Base-by-base conservation (phyloP, 92 coral and sea anemone genomes). In the Bergia puertoricense region DNA sequence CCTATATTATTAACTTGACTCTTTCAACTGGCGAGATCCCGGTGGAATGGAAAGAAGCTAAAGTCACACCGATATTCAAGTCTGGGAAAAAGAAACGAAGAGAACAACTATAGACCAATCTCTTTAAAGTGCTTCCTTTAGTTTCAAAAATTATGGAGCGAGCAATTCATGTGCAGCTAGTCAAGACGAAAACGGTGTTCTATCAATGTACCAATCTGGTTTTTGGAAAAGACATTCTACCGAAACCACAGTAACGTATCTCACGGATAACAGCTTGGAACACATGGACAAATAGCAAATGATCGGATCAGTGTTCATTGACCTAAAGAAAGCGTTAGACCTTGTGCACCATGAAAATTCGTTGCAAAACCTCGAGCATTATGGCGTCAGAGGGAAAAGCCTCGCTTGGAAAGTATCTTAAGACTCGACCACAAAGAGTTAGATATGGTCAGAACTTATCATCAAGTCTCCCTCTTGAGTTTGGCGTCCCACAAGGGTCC, bases 221-320 rank as follows among this genome's bases (percentile, higher is more conserved):
- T 90, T 93, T 46, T 57, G 91, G 45, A 93, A 90, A 81, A 80
- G 54, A 30, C 95, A 93, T 46, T 93, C 95, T n/a, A 90, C 90
- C 41, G 88, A 93, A 76, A 42, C 77, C 81, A 16, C 54, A 42
- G 78, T 69, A 0, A n/a, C 74, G 1, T 20, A 22, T n/a, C 79
- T 93, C 3, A 78, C 69, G 56, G 93, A 91, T 77, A 73, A 73
- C 23, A 90, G 90, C 6, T 69, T 86, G 71, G 90, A 90, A 62
- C 88, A 87, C 81, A 90, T 91, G 85, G 90, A 88, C 86, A 88
- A 57, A 36, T 85, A 91, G 41, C 69, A 69, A 82, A 18, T 90
- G 45, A 90, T 91, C 9, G 91, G 93, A 3, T 75, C 95, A 18
- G 86, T 85, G 2, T 82, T 92, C 62, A 76, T 88, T 1, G 94